Percentiles rank a stretch among this genome's conserved stretches.
These are phyloP conservation scores for Periplaneta americana DNA, from an alignment of 1,140 invertebrate species.

Conservation along the genomic window DNA sequence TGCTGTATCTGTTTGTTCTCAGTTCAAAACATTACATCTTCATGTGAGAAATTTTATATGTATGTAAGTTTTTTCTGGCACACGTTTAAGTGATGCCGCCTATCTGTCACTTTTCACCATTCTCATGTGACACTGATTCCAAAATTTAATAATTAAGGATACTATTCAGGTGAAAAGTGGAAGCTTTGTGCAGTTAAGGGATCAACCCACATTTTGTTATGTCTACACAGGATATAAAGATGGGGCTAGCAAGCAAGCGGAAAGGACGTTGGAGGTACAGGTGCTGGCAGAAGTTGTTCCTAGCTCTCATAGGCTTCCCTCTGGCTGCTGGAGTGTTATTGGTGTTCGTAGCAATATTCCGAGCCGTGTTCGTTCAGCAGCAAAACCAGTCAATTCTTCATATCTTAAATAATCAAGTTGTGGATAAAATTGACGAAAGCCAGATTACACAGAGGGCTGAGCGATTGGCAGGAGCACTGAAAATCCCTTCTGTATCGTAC, in stretches of 20 bases:
- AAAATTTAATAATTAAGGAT: neutral
- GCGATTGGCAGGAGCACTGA: conserved; percentile 21
- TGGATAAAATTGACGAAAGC: conserved; percentile 20
- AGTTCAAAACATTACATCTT: neutral
- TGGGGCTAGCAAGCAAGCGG: conserved; percentile 13
- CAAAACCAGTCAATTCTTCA: conserved; percentile 1
- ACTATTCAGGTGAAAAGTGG: neutral
- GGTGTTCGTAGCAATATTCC: conserved; percentile 11
- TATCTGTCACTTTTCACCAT: neutral
- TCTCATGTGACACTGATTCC: neutral
- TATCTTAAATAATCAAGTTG: conserved; percentile 10
- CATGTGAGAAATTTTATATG: neutral
- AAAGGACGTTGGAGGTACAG: conserved; percentile 17
- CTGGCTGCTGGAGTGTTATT: conserved; percentile 9
- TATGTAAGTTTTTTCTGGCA: neutral
- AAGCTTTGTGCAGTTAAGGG: neutral
- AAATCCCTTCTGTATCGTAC: conserved; percentile 23
- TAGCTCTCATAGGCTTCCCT: conserved; percentile 15
- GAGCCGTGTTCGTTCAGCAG: conserved; percentile 11
- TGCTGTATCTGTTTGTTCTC: neutral
- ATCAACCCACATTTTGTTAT: neutral
- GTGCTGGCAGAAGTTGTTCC: conserved; percentile 16
- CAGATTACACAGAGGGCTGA: conserved; percentile 20
- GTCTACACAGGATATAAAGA: conserved; percentile 1
- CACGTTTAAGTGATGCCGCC: neutral